Base-by-base conservation (phyloP, 2,113 vertebrate genomes). In the Lycocorax pyrrhopterus region DNA sequence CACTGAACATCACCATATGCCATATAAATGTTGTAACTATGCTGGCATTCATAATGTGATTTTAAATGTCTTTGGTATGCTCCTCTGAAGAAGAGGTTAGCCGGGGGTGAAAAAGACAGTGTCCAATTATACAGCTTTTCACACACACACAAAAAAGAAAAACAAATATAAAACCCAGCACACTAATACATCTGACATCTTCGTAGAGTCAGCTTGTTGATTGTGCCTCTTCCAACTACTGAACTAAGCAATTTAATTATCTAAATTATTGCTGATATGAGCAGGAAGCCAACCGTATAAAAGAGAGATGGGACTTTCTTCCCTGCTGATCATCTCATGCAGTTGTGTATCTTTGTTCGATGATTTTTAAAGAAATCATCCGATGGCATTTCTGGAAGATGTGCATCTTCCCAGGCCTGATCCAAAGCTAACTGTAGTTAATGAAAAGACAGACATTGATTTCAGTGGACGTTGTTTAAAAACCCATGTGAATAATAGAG, bases 211-310 rank as follows among this genome's bases (percentile, higher is more conserved):
- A 84, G 80, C 83, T 88, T 96, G 84, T 87, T 96, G 90, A 78
- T 94, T 9, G 1, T 76, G 73, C 39, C 44, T 93, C 66, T 92
- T 84, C 69, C 89, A 96, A 89, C 73, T 84, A 90, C 76, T 92
- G 94, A 90, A 95, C 80, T 90, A 93, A 95, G 96, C 73, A 92
- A 95, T 96, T 96, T 96, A 97, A 96, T 96, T 96, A 95, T 89
- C 94, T 92, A 82, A 95, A 89, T 96, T 93, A 94, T 87, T 94
- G 83, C 86, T 96, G 86, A 93, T 96, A 93, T 60, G 96, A 96
- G 86, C 93, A 96, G 69, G 83, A 94, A 96, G 89, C 55, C 92
- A 91, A 94, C 69, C 63, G 43, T 89, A 86, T 51, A 90, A 69
- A 92, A 96, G 53, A 92, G 76, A 90, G 69, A 90, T 76, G 43